Percentiles rank a stretch among this genome's conserved stretches.
phyloP scores from a whole-genome alignment of 2,113 vertebrate genomes.

The Aphyosemion australe region DNA sequence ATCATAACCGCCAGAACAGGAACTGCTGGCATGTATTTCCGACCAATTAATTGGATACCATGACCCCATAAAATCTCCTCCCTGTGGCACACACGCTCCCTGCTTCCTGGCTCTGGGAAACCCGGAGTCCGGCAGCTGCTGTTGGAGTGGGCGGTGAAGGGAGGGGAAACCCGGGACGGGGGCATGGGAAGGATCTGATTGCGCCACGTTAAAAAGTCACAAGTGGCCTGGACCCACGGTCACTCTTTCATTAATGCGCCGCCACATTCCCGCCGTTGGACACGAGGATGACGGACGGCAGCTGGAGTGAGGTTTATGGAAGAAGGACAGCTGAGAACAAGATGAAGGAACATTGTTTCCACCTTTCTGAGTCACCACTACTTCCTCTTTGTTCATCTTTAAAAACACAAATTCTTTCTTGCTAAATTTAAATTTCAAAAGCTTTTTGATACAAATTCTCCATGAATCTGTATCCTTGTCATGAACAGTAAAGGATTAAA shows the following conservation, averaged over 20 bases:
- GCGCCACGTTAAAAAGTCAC: slow-evolving; percentile 79
- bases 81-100: slow-evolving; percentile 52
- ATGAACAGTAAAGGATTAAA: too few species aligned
- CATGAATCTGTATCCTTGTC: too few species aligned
- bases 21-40: slow-evolving; percentile 61
- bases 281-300: slow-evolving; percentile 82
- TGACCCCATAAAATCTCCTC: slow-evolving; percentile 62
- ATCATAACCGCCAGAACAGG: slow-evolving; percentile 55
- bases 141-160: slow-evolving; percentile 42
- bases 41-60: slow-evolving; percentile 63
- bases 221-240: slow-evolving; percentile 74
- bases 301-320: slow-evolving; percentile 82
- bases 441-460: too few species aligned
- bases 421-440: too few species aligned
- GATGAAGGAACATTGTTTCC: slow-evolving; percentile 35
- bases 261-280: slow-evolving; percentile 71
- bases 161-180: slow-evolving; percentile 28
- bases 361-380: slow-evolving; percentile 24
- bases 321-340: slow-evolving; percentile 79
- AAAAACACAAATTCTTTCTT: background rate
- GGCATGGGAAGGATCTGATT: slow-evolving; percentile 73
- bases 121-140: slow-evolving; percentile 68
- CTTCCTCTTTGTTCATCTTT: slow-evolving; percentile 8
- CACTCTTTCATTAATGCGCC: slow-evolving; percentile 81
- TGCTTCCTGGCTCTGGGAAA: slow-evolving; percentile 64